Evolutionary conservation across 2,113 vertebrate species (phyloP).

Genomic region (Sapayoa aenigma): DNA sequence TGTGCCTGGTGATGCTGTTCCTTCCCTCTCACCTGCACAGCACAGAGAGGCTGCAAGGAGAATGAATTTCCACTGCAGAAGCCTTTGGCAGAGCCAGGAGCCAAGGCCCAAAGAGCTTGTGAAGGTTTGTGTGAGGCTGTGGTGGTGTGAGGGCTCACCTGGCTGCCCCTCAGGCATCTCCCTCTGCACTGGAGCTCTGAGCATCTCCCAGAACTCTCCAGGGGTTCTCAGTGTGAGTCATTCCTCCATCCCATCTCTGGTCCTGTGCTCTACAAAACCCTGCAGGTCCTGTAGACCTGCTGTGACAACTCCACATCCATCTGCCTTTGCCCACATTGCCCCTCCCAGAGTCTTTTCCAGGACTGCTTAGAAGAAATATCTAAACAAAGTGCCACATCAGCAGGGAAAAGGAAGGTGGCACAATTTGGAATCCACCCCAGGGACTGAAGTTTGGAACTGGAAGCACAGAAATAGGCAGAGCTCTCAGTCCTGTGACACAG

Average conservation of each 20-base stretch:
- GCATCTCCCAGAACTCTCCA: not conserved
- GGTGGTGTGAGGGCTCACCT: not conserved
- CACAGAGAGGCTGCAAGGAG: not conserved
- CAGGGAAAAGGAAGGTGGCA: not conserved
- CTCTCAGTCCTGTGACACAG: not conserved
- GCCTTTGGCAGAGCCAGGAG: not conserved
- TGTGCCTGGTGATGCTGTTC: not conserved
- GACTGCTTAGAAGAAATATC: not conserved
- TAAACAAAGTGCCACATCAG: not conserved
- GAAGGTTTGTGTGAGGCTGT: not conserved
- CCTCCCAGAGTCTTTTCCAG: not conserved
- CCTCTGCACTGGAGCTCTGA: too few relatives aligned
- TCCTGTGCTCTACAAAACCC: too few relatives aligned
- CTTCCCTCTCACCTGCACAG: too few relatives aligned
- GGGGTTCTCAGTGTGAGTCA: too few relatives aligned
- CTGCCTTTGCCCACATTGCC: rapidly evolving
- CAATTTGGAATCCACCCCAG: not conserved
- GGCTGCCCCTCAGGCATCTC: not conserved
- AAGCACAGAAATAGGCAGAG: not conserved
- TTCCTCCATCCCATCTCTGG: too few relatives aligned
- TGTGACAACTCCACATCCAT: rapidly evolving
- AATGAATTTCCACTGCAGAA: not conserved
- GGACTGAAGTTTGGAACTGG: not conserved
- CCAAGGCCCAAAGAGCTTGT: not conserved
- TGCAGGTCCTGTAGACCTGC: not conserved